Percentiles rank a stretch among this genome's conserved stretches.
These are phyloP conservation scores for Saccostrea echinata DNA, from an alignment of 1,140 invertebrate species.

Conservation along the genomic window DNA sequence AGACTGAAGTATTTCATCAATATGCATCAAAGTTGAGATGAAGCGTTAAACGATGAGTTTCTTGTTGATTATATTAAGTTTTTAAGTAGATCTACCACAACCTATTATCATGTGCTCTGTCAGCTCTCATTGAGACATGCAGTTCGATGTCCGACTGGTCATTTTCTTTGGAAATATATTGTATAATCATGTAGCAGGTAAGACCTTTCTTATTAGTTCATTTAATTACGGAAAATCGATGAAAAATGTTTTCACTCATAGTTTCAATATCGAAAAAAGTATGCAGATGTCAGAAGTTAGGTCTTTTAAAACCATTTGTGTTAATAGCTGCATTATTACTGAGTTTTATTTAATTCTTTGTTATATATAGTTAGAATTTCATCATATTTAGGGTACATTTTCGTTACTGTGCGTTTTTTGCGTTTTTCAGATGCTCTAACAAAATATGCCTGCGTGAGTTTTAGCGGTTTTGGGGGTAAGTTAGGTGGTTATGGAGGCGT, in stretches of 20 bases:
- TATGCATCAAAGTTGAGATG: conserved; percentile 20
- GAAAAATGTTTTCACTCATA: too few species aligned
- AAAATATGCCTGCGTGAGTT: conserved; percentile 42
- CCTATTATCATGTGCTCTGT: background rate
- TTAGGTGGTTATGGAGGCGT: background rate
- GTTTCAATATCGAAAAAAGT: too few species aligned
- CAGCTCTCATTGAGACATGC: background rate
- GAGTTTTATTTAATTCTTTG: too few species aligned
- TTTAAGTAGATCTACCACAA: background rate
- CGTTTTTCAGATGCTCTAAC: conserved; percentile 29
- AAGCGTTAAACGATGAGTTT: background rate
- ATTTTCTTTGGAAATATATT: background rate
- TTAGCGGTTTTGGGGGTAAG: background rate
- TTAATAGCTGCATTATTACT: too few species aligned
- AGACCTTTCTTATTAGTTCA: background rate
- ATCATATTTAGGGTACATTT: too few species aligned
- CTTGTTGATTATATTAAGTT: background rate
- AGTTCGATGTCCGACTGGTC: background rate
- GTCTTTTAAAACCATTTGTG: too few species aligned
- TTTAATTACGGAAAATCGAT: background rate
- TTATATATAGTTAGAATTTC: too few species aligned
- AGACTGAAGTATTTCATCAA: background rate
- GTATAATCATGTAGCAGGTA: background rate
- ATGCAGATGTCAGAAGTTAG: too few species aligned
- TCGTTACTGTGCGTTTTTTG: background rate